Evolutionary conservation across 1,140 invertebrate species (phyloP).

Genomic region (Drosophila pseudoananassae): DNA sequence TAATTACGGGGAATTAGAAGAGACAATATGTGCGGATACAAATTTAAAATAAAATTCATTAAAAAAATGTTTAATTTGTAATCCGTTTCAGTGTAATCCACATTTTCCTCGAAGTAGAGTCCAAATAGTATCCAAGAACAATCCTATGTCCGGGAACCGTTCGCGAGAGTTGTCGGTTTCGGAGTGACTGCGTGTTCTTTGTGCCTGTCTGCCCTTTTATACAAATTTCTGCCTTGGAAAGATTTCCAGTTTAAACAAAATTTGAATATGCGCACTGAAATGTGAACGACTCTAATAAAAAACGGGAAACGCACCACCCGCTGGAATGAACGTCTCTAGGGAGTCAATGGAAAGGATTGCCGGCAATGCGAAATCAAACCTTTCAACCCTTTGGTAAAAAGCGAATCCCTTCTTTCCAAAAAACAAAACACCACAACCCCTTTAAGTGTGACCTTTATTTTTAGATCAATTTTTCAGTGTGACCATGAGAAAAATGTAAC

Average conservation of each 20-base stretch:
- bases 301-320: constrained; percentile 25
- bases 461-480: constrained; percentile 22
- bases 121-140: constrained; percentile 4
- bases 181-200: constrained; percentile 20
- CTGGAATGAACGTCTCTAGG: constrained; percentile 22
- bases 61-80: neutral
- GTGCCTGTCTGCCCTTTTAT: constrained; percentile 43
- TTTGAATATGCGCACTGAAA: constrained; percentile 75
- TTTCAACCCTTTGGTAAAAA: constrained; percentile 63
- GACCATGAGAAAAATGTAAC: constrained; percentile 22
- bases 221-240: constrained; percentile 47
- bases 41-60: neutral
- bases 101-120: neutral
- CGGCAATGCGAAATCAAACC: constrained; percentile 13
- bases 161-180: constrained; percentile 10
- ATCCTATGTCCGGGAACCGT: constrained; percentile 18
- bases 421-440: constrained; percentile 1
- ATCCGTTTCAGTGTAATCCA: constrained; percentile 6
- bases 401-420: neutral
- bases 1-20: constrained; percentile 32
- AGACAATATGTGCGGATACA: constrained; percentile 13
- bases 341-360: constrained; percentile 1
- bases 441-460: neutral
- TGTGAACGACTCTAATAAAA: constrained; percentile 19
- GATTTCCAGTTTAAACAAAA: constrained; percentile 67